Base-by-base conservation (phyloP, 2,797 vertebrate genomes). In the Amphiprion clarkii region DNA sequence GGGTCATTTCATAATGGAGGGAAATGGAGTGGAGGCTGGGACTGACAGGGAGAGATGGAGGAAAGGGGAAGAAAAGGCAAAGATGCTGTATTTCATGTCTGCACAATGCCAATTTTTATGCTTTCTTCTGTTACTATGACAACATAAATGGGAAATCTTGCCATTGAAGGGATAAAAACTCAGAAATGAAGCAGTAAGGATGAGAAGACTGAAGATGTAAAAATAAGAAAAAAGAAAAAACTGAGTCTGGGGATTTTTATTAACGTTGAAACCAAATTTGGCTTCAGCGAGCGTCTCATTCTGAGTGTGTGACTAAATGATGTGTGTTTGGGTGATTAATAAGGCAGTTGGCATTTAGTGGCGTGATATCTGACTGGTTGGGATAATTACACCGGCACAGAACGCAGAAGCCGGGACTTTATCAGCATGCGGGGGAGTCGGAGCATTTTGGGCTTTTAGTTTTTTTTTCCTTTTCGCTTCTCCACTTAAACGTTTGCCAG, bases 361-460 rank as follows among this genome's bases (percentile, higher is more conserved):
- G 27, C 16, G 27, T 59, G 46, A 68, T 60, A 42, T 88, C 74
- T 81, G 81, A 53, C 83, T 82, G 71, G 63, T 82, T 82, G 73
- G 61, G 78, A 77, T 87, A 89, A 83, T 82, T 85, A 78, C 73
- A 84, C 64, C 71, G 55, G 60, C 57, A 79, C 63, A 68, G 62
- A 33, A 70, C 63, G 70, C 66, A 40, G 23, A 59, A 71, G 68
- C 40, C 25, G 49, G 80, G 65, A 78, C 77, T 68, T 81, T 80
- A 77, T 81, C 71, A 57, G 57, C 13, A 1, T 4, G 25, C 0
- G 36, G 64, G 67, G 72, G 74, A 69, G 65, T 59, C 36, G 36
- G 29, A 84, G 57, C 48, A 31, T 68, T 81, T 57, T 10, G 36
- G 66, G 25, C 33, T 57, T 67, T 54, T 0, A 29, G 11, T 25